Percentiles rank a stretch among this genome's conserved stretches.
Evolutionary conservation across 2,797 vertebrate genomes (phyloP).

Genomic region (Urosaurus nigricauda): DNA sequence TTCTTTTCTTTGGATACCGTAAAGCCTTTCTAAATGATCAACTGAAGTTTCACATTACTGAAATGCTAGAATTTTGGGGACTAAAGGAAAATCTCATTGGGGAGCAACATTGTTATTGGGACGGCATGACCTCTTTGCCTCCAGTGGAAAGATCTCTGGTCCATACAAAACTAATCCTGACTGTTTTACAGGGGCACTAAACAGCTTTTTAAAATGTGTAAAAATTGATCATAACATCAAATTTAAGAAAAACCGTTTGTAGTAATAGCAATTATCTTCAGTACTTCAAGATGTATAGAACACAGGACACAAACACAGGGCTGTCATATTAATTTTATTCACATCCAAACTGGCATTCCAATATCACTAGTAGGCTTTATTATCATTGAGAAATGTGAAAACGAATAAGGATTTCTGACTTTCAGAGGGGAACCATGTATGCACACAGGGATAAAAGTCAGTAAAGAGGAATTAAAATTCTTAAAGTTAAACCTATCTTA

Average conservation of each 20-base stretch:
- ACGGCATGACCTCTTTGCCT: too few species aligned
- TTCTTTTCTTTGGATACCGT: too few species aligned
- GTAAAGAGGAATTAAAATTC: background rate
- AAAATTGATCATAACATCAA: background rate
- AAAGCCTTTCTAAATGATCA: too few species aligned
- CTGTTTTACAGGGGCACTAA: background rate
- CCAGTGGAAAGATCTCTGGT: too few species aligned
- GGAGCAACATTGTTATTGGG: too few species aligned
- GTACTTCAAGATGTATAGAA: slow-evolving; percentile 18
- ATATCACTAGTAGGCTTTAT: background rate
- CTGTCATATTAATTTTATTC: slow-evolving; percentile 23
- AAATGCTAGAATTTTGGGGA: too few species aligned
- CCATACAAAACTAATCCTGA: background rate
- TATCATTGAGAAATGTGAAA: background rate
- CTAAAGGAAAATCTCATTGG: too few species aligned
- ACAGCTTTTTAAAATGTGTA: background rate
- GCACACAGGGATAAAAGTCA: background rate
- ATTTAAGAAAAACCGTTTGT: background rate
- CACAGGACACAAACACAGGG: background rate
- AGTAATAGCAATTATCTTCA: background rate
- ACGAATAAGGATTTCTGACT: background rate
- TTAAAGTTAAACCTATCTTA: background rate
- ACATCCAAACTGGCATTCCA: slow-evolving; percentile 10
- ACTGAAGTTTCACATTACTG: too few species aligned
- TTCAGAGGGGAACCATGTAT: background rate